phyloP scores from a whole-genome alignment of 2,113 vertebrate species.

The Phylloscopus trochilus region DNA sequence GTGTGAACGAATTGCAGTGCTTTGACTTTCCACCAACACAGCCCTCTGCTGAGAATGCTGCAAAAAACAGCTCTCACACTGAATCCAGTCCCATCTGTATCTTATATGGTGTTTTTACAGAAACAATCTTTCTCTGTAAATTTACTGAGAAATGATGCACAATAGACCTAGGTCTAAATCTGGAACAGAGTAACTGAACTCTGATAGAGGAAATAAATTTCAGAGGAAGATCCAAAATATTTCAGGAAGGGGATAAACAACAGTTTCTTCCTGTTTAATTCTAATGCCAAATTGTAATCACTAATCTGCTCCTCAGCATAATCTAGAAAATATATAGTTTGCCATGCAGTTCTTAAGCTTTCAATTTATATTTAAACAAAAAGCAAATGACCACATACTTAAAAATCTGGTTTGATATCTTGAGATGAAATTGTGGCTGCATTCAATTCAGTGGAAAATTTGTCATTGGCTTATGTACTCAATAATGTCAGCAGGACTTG shows the following conservation, averaged over 20 bases:
- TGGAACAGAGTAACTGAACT: background rate
- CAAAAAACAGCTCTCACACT: background rate
- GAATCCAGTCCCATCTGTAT: background rate
- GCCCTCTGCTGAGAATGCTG: background rate
- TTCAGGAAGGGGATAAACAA: background rate
- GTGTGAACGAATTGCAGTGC: background rate
- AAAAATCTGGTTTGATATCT: background rate
- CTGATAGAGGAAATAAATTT: background rate
- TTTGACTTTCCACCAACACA: background rate
- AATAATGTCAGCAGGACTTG: background rate
- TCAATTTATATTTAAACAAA: background rate
- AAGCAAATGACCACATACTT: background rate
- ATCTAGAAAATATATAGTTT: background rate
- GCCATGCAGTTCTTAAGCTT: background rate
- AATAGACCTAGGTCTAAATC: background rate
- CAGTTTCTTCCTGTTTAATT: background rate
- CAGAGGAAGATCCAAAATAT: slow-evolving; percentile 3
- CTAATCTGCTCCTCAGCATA: background rate
- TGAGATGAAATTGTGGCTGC: background rate
- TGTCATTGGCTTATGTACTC: background rate
- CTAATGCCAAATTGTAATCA: background rate
- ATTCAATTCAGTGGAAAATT: background rate
- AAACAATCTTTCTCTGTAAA: background rate
- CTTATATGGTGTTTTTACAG: background rate
- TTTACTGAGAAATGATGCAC: background rate